Conservation (phyloP, 2,797 vertebrate genomes). For the Pagetopsis macropterus region DNA sequence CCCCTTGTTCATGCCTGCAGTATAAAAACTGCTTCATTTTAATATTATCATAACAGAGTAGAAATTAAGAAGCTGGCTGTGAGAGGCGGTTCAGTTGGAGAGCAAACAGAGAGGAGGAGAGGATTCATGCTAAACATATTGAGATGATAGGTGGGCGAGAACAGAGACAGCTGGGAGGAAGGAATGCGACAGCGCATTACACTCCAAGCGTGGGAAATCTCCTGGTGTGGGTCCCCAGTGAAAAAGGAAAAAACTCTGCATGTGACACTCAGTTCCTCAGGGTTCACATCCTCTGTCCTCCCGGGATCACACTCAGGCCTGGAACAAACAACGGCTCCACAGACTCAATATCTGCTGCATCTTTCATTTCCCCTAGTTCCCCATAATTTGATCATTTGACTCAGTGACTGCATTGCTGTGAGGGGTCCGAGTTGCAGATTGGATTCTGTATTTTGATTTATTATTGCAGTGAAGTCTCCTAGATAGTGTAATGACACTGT, state of each 20-base stretch:
- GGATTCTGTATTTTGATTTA: not conserved
- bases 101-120: not conserved
- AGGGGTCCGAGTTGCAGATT: not conserved
- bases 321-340: constrained; percentile 7
- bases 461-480: not conserved
- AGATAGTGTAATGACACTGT: not conserved
- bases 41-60: constrained; percentile 18
- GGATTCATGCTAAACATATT: not conserved
- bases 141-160: constrained; percentile 19
- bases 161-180: constrained; percentile 21
- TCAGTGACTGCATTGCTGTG: not conserved
- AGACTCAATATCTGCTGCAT: not conserved
- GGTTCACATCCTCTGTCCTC: constrained; percentile 71
- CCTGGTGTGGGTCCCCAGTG: constrained; percentile 72
- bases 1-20: not conserved
- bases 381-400: not conserved
- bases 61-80: constrained; percentile 1
- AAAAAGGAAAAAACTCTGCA: constrained; percentile 71
- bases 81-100: not conserved
- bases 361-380: not conserved
- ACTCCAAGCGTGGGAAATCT: constrained; percentile 82
- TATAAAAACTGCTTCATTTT: not conserved
- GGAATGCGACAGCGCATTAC: constrained; percentile 45
- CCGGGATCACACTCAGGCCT: constrained; percentile 28
- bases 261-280: constrained; percentile 66